These are phyloP conservation scores for Labeo calbasu DNA, from an alignment of 2,797 vertebrate species.

Conservation along the genomic window DNA sequence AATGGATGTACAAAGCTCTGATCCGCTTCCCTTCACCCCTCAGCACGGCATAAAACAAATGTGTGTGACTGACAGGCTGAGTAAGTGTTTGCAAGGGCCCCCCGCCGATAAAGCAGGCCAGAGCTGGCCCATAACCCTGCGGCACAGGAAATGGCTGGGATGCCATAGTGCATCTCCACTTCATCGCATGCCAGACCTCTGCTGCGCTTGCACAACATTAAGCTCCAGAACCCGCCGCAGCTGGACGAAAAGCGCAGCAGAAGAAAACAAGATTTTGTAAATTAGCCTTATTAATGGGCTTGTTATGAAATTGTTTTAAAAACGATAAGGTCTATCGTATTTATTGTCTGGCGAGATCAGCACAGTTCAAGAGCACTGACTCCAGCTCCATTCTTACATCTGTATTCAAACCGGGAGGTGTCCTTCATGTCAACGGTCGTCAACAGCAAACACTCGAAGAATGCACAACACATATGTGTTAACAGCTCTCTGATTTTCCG, in stretches of 20 bases:
- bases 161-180: slow-evolving; percentile 90
- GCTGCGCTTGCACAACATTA: slow-evolving; percentile 82
- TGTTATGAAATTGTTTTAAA: slow-evolving; percentile 60
- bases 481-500: slow-evolving; percentile 16
- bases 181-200: slow-evolving; percentile 88
- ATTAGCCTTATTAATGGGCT: slow-evolving; percentile 67
- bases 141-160: slow-evolving; percentile 96
- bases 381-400: slow-evolving; percentile 11
- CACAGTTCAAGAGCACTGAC: slow-evolving; percentile 10
- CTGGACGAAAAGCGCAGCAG: slow-evolving; percentile 69
- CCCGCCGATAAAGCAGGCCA: slow-evolving; percentile 86
- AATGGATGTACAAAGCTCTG: slow-evolving; percentile 42
- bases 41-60: slow-evolving; percentile 85
- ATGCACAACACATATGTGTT: slow-evolving; percentile 39
- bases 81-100: slow-evolving; percentile 86
- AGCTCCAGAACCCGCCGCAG: slow-evolving; percentile 84
- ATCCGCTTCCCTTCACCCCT: slow-evolving; percentile 72
- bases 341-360: slow-evolving; percentile 59
- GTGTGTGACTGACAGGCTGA: slow-evolving; percentile 45
- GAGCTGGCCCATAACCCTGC: slow-evolving; percentile 89
- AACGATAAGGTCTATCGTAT: slow-evolving; percentile 62
- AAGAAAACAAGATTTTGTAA: slow-evolving; percentile 77
- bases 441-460: slow-evolving; percentile 50
- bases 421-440: slow-evolving; percentile 10
- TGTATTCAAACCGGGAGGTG: slow-evolving; percentile 15